Conservation (phyloP, 2,888 invertebrate genomes). For the Julus scandinavius region DNA sequence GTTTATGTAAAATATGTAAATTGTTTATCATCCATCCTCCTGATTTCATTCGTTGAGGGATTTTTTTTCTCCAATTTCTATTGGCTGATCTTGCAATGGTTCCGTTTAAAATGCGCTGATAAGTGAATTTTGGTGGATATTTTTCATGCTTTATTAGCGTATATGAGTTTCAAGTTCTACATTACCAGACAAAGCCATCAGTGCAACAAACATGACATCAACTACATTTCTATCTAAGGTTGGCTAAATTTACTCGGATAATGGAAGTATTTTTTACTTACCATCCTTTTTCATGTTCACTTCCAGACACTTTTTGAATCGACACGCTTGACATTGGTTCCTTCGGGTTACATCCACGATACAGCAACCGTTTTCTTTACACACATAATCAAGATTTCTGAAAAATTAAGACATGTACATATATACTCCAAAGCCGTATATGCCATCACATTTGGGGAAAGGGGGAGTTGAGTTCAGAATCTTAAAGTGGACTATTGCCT, state of each 20-base stretch:
- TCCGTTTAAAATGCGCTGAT: neutral
- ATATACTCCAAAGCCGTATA: too few species aligned
- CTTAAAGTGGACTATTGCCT: too few species aligned
- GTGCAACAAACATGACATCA: neutral
- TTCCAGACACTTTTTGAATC: constrained; percentile 88
- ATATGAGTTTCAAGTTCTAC: neutral
- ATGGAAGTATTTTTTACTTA: constrained; percentile 67
- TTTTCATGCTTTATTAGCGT: neutral
- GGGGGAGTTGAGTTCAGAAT: too few species aligned
- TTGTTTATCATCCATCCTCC: too few species aligned
- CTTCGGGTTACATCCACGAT: constrained; percentile 90
- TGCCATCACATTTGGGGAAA: too few species aligned
- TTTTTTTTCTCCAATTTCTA: too few species aligned
- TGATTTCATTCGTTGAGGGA: too few species aligned
- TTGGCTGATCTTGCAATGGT: neutral
- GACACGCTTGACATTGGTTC: constrained; percentile 95
- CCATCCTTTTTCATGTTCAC: constrained; percentile 96
- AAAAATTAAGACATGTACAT: constrained; percentile 57
- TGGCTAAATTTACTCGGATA: neutral
- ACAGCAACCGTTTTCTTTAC: constrained; percentile 89
- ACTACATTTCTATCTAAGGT: neutral
- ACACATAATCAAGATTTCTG: constrained; percentile 89
- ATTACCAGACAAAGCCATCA: neutral
- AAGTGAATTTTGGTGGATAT: neutral
- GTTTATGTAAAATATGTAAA: too few species aligned